phyloP scores from a whole-genome alignment of 2,797 vertebrate genomes.

The Gambusia yucatana region DNA sequence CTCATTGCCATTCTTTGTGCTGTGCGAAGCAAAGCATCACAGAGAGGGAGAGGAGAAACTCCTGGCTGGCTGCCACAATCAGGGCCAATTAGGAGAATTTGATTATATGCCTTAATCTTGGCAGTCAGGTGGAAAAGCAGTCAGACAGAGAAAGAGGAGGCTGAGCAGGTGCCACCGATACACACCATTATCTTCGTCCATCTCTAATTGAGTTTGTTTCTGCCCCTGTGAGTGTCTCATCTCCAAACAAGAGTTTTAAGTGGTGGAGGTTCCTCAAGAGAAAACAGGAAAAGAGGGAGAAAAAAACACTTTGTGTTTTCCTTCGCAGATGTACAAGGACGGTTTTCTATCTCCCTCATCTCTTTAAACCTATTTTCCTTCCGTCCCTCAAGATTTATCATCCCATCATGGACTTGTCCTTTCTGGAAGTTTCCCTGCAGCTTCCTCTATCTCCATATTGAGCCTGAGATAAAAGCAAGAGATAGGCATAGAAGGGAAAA shows the following conservation, averaged over 20 bases:
- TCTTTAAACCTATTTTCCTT: not conserved
- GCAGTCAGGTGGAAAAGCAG: constrained; percentile 66
- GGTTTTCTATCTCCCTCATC: not conserved
- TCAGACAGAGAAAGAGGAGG: constrained; percentile 48
- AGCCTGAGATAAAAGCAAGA: constrained; percentile 35
- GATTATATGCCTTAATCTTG: constrained; percentile 69
- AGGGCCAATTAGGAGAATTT: constrained; percentile 66
- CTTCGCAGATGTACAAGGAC: constrained; percentile 14
- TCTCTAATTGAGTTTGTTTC: constrained; percentile 57
- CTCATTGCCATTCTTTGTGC: constrained; percentile 43
- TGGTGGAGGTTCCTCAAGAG: constrained; percentile 10
- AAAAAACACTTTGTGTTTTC: constrained; percentile 4
- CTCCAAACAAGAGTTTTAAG: constrained; percentile 19
- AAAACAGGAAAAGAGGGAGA: not conserved
- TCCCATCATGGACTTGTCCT: constrained; percentile 8
- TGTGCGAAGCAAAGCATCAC: constrained; percentile 1
- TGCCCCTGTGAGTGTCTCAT: constrained; percentile 12
- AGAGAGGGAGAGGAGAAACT: constrained; percentile 22
- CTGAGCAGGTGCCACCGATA: constrained; percentile 61
- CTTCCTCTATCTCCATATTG: constrained; percentile 22
- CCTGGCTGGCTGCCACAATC: constrained; percentile 50
- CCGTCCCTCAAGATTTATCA: constrained; percentile 5
- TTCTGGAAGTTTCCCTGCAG: constrained; percentile 8
- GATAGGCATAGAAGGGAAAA: constrained; percentile 11
- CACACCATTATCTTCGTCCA: constrained; percentile 57